These are phyloP conservation scores for Itoplectis maculator DNA, from an alignment of 2,888 invertebrate species.

Conservation along the genomic window DNA sequence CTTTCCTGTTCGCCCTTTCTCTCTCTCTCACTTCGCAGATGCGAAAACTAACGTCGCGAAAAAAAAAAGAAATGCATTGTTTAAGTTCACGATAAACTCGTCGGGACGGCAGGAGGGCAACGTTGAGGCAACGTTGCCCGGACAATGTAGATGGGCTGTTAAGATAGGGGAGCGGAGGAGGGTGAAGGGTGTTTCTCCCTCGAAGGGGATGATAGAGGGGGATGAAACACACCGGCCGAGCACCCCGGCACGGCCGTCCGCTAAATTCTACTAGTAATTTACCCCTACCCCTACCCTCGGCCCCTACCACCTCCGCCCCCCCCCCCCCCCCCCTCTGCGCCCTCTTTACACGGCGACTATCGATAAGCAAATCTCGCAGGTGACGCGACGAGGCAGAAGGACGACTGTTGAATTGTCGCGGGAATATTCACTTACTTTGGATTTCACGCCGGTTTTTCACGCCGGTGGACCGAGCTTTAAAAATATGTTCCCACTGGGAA, in stretches of 20 bases:
- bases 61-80: conserved; percentile 74
- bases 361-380: conserved; percentile 33
- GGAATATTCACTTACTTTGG: conserved; percentile 20
- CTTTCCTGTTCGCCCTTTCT: background rate
- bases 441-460: background rate
- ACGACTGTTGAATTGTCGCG: conserved; percentile 29
- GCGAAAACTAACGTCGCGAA: conserved; percentile 25
- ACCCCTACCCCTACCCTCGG: conserved; percentile 16
- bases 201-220: conserved; percentile 32
- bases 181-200: conserved; percentile 48
- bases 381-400: conserved; percentile 1
- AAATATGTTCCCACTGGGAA: too few relatives aligned
- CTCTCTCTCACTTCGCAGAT: conserved; percentile 2
- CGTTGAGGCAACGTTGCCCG: conserved; percentile 72
- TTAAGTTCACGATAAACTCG: conserved; percentile 77
- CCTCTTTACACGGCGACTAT: conserved; percentile 7
- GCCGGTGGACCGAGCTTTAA: too few relatives aligned
- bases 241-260: conserved; percentile 52
- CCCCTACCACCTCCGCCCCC: too few relatives aligned
- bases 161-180: conserved; percentile 79
- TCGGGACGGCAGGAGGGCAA: conserved; percentile 47
- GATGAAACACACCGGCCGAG: conserved; percentile 35
- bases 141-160: conserved; percentile 83
- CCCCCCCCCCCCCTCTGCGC: conserved; percentile 3
- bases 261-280: conserved; percentile 65